phyloP scores from a whole-genome alignment of 2,113 vertebrate species.

The Neotoma lepida region DNA sequence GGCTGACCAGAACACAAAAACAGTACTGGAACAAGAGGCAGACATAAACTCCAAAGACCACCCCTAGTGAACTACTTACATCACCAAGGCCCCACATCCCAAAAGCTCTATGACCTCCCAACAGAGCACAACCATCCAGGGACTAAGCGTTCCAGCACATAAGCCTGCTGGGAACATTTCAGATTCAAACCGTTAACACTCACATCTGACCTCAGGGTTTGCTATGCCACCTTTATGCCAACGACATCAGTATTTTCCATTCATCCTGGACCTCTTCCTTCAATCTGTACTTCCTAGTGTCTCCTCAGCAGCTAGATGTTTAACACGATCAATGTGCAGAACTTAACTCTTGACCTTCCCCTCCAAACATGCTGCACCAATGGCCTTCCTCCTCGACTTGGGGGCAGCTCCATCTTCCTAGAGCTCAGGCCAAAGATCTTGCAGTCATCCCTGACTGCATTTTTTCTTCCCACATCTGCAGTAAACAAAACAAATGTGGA shows the following conservation, averaged over 20 bases:
- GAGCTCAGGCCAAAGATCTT: not conserved
- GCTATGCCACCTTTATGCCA: not conserved
- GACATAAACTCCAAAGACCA: not conserved
- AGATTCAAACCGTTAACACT: not conserved
- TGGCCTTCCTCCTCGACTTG: no score
- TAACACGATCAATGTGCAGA: rapidly evolving
- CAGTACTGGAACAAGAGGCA: not conserved
- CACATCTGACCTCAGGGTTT: not conserved
- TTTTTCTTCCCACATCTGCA: not conserved
- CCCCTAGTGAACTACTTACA: not conserved
- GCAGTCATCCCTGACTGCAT: not conserved
- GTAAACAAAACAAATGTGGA: not conserved
- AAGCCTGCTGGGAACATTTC: not conserved
- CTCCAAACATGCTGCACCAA: not conserved
- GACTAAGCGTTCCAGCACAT: not conserved
- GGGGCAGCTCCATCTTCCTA: not conserved
- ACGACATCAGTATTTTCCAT: no score
- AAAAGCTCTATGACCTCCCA: not conserved
- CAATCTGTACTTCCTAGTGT: no score
- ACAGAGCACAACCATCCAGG: not conserved
- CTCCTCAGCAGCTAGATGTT: not conserved
- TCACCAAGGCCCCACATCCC: not conserved
- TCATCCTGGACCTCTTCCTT: not conserved
- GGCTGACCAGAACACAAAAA: not conserved
- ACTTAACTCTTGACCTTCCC: not conserved